Evolutionary conservation across 2,888 invertebrate species (phyloP), one percentile per base, ranked within the genome.

Genomic region (Polyommatus iphigenia): DNA sequence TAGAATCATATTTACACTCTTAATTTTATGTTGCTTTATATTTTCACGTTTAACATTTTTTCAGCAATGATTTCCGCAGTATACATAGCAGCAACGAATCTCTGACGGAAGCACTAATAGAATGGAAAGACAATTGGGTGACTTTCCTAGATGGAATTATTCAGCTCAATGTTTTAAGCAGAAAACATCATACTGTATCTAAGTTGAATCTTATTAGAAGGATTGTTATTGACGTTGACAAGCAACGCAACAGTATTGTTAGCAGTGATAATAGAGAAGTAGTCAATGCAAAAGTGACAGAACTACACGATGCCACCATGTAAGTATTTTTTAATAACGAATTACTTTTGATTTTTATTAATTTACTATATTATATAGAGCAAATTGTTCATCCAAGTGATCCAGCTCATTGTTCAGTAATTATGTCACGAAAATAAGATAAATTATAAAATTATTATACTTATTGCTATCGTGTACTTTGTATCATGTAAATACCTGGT

Each of bases 121-220:
- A 87, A 57, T 98, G 97, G 97, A 93, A 94, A 29, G 95, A 95
- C 77, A 97, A 97, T 86, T 98, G 98, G 98, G 95, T 96, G 0
- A 95, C 97, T 4, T 96, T 97, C 82, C 93, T 98, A 83, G 98
- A 98, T 87, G 96, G 96, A 0, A 95, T 98, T 94, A 88, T 98
- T 18, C 98, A 98, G 90, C 95, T 97, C 79, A 94, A 95, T 77
- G 93, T 96, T n/a, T 84, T 97, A 18, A 94, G 95, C 54, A 91
- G 95, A 73, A 91, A 95, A 15, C 91, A 95, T 1, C 94, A 96
- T 76, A 93, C 95, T 0, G 90, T 97, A 0, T 91, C 95, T 71
- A 90, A 96, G n/a, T 97, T 97, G 0, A 95, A 95, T 0, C 83
- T 83, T 4, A 86, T 91, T 3, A 84, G 85, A 73, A 83, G 80